These are phyloP conservation scores for Heliconius ethilla DNA, from an alignment of 2,888 invertebrate genomes.

Conservation along the genomic window DNA sequence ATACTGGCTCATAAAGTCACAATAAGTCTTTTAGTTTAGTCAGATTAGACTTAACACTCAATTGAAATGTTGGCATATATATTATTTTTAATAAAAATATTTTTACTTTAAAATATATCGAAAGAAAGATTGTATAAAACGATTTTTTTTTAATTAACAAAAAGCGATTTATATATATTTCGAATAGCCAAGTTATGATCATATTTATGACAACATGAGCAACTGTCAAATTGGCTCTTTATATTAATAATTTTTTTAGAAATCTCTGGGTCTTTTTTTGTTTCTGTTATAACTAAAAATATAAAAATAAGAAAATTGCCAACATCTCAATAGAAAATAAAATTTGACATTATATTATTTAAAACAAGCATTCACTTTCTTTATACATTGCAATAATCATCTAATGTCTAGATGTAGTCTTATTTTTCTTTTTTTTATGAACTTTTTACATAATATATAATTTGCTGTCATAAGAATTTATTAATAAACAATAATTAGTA, in stretches of 20 bases:
- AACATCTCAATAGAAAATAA: background rate
- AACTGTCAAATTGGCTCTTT: too few relatives aligned
- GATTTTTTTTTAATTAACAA: background rate
- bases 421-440: background rate
- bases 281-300: background rate
- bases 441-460: background rate
- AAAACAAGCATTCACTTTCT: background rate
- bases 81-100: background rate
- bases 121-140: background rate
- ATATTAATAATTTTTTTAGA: too few relatives aligned
- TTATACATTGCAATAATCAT: background rate
- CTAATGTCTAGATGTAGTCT: background rate
- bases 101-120: too few relatives aligned
- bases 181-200: too few relatives aligned
- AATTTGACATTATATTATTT: background rate
- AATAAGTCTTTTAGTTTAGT: constrained; percentile 31
- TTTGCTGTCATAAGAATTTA: background rate
- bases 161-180: too few relatives aligned
- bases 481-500: background rate
- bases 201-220: too few relatives aligned
- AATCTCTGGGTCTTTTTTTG: background rate
- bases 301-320: background rate
- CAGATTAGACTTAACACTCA: background rate
- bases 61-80: background rate
- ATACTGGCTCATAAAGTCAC: constrained; percentile 19